Base-by-base conservation (phyloP, 2,113 vertebrate genomes). In the Benitochromis conjunctus region DNA sequence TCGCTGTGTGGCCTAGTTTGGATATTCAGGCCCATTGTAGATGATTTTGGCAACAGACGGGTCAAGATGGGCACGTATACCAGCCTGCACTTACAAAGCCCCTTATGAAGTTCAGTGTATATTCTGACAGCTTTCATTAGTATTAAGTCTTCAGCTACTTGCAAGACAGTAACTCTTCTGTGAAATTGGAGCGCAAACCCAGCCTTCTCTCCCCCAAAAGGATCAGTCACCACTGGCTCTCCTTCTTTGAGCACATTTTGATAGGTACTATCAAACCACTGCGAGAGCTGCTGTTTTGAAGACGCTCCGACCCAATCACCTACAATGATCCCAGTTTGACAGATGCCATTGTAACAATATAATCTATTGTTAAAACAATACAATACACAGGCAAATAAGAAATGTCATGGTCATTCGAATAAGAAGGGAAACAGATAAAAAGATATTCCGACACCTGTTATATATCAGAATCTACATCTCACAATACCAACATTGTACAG, bases 371-470 rank as follows among this genome's bases (percentile, higher is more conserved):
- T 1, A 64, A 38, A 64, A 2, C 6, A 64, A 64, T 38, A 64
- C 62, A 66, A 36, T 21, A 66, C 62, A 41, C 11, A 41, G 34
- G 62, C 34, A 41, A 66, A 38, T 13, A 38, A 64, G 34, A 74
- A 11, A 46, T 74, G 19, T 74, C 24, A 51, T 10, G 69, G 24
- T 29, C 14, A 48, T 48, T 51, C 3, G 6, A 76, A 51, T 29
- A 76, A 76, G 43, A 76, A 53, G 26, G 46, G 26, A 76, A 76
- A 53, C 9, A 53, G 13, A 51, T 46, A 34, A 82, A 60, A 57
- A 41, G 79, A 78, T 79, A 66, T 85, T 79, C 62, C 64, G 64
- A 85, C 78, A 85, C 26, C 36, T 55, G 76, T 66, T 88, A 66
- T 80, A 80, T 56, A 24, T 80, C 74, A 76, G 51, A 9, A 31